phyloP scores from a whole-genome alignment of 2,113 vertebrate species.

The Coreoperca whiteheadi region DNA sequence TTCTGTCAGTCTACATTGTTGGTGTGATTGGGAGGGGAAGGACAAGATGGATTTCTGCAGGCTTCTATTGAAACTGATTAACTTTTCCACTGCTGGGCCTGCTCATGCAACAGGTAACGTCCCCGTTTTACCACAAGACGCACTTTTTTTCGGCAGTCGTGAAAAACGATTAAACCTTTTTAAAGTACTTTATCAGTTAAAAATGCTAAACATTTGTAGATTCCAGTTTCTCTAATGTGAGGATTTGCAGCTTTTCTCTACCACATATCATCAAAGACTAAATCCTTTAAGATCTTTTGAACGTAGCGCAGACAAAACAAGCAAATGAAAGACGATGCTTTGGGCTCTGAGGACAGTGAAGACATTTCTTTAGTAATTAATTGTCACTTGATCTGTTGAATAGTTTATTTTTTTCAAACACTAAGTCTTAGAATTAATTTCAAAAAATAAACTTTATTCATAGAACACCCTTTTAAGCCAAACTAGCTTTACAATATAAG shows the following conservation, averaged over 20 bases:
- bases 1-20: slow-evolving; percentile 25
- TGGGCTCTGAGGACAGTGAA: not conserved
- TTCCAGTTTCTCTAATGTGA: not conserved
- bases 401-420: too few relatives aligned
- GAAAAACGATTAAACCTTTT: slow-evolving; percentile 8
- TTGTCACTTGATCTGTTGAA: too few relatives aligned
- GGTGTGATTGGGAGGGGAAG: not conserved
- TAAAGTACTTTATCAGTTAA: not conserved
- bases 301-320: not conserved
- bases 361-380: not conserved
- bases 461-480: not conserved
- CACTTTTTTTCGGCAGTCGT: not conserved
- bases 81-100: not conserved
- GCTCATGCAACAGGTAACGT: slow-evolving; percentile 3
- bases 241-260: not conserved
- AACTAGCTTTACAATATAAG: too few relatives aligned
- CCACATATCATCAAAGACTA: not conserved
- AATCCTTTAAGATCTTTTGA: not conserved
- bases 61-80: slow-evolving; percentile 17
- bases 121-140: not conserved
- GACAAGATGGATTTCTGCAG: not conserved
- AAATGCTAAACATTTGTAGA: not conserved
- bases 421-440: not conserved
- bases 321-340: not conserved
- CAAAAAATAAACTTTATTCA: not conserved